Conservation (phyloP, 2,797 vertebrate species). For the Poeciliopsis paucimaculata region DNA sequence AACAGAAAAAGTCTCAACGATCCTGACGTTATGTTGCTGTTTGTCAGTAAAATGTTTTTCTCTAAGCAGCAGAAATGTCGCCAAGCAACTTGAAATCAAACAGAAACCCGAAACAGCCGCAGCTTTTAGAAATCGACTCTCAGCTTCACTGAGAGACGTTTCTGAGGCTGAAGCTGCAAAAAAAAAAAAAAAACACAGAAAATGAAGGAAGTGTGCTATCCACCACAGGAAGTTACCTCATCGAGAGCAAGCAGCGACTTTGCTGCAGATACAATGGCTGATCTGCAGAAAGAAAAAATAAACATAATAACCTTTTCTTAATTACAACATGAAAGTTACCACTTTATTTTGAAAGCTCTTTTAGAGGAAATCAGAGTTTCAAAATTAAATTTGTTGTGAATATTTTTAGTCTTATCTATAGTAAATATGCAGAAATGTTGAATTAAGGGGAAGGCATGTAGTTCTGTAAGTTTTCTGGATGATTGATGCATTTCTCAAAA, state of each 20-base stretch:
- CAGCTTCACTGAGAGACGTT: not conserved
- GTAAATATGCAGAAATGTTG: not conserved
- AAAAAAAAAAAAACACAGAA: constrained; percentile 13
- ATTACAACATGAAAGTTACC: not conserved
- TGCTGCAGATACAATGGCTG: not conserved
- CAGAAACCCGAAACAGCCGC: not conserved
- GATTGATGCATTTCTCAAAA: not conserved
- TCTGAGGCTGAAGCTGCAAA: not conserved
- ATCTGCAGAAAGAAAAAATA: not conserved
- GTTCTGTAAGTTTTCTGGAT: not conserved
- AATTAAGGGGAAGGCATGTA: not conserved
- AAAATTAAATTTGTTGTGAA: not conserved
- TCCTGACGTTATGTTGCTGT: not conserved
- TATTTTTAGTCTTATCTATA: not conserved
- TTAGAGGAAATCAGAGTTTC: not conserved
- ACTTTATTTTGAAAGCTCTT: not conserved
- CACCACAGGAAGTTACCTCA: constrained; percentile 61
- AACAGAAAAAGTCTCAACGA: not conserved
- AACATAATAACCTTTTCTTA: too few species aligned
- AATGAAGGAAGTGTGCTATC: constrained; percentile 52
- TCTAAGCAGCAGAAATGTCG: not conserved
- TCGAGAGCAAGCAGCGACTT: not conserved
- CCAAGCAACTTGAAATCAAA: not conserved
- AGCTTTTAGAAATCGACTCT: too few species aligned
- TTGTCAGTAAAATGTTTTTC: not conserved